Percentiles rank a stretch among this genome's conserved stretches.
These are phyloP conservation scores for Heliconius aoede DNA, from an alignment of 2,888 invertebrate genomes.

Conservation along the genomic window DNA sequence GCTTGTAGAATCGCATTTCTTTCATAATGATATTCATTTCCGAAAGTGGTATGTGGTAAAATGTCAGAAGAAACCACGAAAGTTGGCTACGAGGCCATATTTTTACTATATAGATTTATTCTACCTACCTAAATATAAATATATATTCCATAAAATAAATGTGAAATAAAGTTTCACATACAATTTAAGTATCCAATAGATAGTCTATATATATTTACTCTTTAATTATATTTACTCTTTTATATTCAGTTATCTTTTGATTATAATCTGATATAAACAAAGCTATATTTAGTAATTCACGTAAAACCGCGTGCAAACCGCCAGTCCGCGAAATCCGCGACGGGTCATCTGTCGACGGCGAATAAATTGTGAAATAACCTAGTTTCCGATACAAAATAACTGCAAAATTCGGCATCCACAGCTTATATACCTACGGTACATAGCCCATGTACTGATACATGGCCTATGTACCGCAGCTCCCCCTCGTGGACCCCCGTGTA, in stretches of 20 bases:
- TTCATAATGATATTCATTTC: not conserved
- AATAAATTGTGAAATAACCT: constrained; percentile 80
- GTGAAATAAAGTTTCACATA: too few relatives aligned
- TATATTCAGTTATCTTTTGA: not conserved
- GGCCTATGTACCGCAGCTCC: constrained; percentile 73
- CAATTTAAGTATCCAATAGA: too few relatives aligned
- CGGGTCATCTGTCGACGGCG: constrained; percentile 53
- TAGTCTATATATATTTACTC: too few relatives aligned
- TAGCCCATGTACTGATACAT: constrained; percentile 79
- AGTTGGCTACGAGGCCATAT: too few relatives aligned
- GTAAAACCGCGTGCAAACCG: constrained; percentile 42
- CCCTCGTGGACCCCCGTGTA: constrained; percentile 66
- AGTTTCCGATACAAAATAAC: constrained; percentile 82
- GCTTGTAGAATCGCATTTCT: not conserved
- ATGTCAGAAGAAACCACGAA: too few relatives aligned
- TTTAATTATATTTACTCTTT: too few relatives aligned
- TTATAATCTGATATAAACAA: not conserved
- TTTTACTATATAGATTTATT: too few relatives aligned
- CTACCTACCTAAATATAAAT: too few relatives aligned
- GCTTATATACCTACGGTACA: constrained; percentile 68
- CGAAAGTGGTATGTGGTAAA: not conserved
- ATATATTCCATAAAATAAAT: not conserved
- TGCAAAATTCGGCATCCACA: constrained; percentile 80
- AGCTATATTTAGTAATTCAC: constrained; percentile 34
- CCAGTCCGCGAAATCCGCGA: constrained; percentile 45